These are phyloP conservation scores for Pipistrellus kuhlii DNA, from an alignment of 2,797 vertebrate species.

Conservation along the genomic window DNA sequence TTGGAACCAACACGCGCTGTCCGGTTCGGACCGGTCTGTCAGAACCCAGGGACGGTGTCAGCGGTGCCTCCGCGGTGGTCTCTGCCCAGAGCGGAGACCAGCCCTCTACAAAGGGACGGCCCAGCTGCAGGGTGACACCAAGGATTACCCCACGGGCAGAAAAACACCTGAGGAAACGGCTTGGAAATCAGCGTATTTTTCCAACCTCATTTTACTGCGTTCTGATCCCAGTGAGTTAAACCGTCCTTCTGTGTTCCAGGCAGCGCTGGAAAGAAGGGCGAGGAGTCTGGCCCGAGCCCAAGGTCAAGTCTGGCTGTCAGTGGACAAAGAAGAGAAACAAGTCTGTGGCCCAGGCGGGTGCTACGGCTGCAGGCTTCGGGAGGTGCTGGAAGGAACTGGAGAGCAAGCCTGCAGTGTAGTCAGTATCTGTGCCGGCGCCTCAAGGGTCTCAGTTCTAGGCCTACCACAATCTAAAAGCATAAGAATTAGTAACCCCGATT, in stretches of 20 bases:
- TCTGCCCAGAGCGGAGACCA: not conserved
- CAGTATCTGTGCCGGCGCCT: conserved; percentile 39
- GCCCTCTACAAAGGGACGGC: not conserved
- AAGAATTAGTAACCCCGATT: not conserved
- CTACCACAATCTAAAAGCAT: not conserved
- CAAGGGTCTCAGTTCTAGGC: not conserved
- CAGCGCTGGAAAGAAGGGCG: not conserved
- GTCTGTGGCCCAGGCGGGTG: not conserved
- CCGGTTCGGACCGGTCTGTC: fast-evolving
- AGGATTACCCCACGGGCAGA: not conserved
- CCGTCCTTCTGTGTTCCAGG: not conserved
- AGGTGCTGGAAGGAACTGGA: not conserved
- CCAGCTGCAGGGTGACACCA: not conserved
- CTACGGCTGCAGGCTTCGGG: not conserved
- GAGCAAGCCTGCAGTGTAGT: not conserved
- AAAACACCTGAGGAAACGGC: not conserved
- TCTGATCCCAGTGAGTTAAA: conserved; percentile 49
- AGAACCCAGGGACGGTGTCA: not conserved
- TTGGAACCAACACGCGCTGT: not conserved
- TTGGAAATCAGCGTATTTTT: conserved; percentile 46
- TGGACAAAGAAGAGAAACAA: conserved; percentile 20
- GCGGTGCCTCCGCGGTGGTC: not conserved
- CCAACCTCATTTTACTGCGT: not conserved
- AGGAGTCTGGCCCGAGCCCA: not conserved
- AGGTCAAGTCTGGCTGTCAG: not conserved